Evolutionary conservation across 2,113 vertebrate genomes (phyloP), one percentile per base, ranked within the genome.

Genomic region (Ellobius talpinus): DNA sequence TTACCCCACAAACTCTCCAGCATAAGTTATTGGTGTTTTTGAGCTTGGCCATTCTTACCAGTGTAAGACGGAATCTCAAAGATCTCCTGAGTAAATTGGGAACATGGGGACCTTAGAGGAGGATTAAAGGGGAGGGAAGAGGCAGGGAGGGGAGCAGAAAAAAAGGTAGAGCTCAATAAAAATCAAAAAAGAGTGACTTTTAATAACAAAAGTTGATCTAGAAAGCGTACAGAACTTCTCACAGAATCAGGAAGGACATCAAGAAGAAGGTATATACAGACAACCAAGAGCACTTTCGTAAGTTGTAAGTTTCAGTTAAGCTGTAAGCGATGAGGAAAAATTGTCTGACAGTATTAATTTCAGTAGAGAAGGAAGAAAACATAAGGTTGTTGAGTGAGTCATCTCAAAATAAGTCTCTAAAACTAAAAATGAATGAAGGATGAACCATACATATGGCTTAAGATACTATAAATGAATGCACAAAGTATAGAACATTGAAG

Each of bases 331-430:
- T 90, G 24, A 92, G 72, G 23, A 65, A 87, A 4, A 93, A 65
- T 55, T n/a, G 42, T 5, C 11, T 78, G 4, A 65, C 8, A 52
- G 29, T 24, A 74, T 31, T 10, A 82, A 7, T 58, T n/a, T 66
- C 11, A 88, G 42, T 19, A 84, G 36, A 91, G 7, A 82, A 84
- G 7, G 45, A 12, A n/a, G 52, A 63, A n/a, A 6, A 50, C 7
- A 87, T 8, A 87, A 65, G 11, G 11, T 39, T 0, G 9, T 13
- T 0, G 1, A 2, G 14, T 4, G 6, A 78, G n/a, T 52, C 0
- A 76, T 93, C 82, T 65, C 68, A 85, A 2, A 90, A 8, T 45
- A 17, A 92, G 24, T 68, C 47, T 76, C 63, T 88, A 88, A 77
- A 74, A 89, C 33, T 70, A 96, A 79, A 94, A 85, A 73, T 10